Evolutionary conservation across 1,140 invertebrate species (phyloP).

Genomic region (Eufriesea mexicana): DNA sequence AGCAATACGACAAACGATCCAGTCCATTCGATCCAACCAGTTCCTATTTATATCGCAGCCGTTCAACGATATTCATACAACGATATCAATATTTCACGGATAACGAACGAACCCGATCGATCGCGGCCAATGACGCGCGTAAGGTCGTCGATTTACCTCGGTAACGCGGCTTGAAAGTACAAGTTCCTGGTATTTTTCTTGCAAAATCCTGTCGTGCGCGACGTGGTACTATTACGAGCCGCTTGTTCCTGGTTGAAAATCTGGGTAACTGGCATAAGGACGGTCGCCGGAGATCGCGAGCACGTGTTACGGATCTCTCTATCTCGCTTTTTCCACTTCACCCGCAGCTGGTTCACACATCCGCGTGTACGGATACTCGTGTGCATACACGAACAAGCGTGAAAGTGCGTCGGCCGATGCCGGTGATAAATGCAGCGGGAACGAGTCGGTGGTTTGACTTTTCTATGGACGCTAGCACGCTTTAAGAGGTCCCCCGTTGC

Average conservation of each 20-base stretch:
- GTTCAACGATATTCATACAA: neutral
- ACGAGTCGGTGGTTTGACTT: slow-evolving; percentile 1
- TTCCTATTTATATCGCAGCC: slow-evolving; percentile 1
- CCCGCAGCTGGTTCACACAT: neutral
- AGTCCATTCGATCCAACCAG: neutral
- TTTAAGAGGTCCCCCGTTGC: slow-evolving; percentile 26
- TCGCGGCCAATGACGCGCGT: slow-evolving; percentile 31
- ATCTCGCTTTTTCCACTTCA: slow-evolving; percentile 24
- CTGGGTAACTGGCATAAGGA: slow-evolving; percentile 66
- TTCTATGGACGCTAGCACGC: neutral
- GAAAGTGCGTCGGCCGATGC: slow-evolving; percentile 57
- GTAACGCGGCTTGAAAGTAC: slow-evolving; percentile 53
- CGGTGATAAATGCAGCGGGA: slow-evolving; percentile 47
- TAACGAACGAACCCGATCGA: slow-evolving; percentile 20
- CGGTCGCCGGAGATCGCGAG: slow-evolving; percentile 41
- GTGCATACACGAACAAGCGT: neutral
- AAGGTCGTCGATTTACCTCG: slow-evolving; percentile 52
- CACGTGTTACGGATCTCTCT: slow-evolving; percentile 22
- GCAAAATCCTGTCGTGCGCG: slow-evolving; percentile 12
- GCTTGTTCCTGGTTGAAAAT: slow-evolving; percentile 67
- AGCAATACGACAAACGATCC: neutral
- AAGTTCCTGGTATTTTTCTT: slow-evolving; percentile 42
- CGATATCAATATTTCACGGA: slow-evolving; percentile 7
- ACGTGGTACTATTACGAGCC: slow-evolving; percentile 21
- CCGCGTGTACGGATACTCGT: neutral